Base-by-base conservation (phyloP, 2,113 vertebrate species). In the Crotalus tigris region DNA sequence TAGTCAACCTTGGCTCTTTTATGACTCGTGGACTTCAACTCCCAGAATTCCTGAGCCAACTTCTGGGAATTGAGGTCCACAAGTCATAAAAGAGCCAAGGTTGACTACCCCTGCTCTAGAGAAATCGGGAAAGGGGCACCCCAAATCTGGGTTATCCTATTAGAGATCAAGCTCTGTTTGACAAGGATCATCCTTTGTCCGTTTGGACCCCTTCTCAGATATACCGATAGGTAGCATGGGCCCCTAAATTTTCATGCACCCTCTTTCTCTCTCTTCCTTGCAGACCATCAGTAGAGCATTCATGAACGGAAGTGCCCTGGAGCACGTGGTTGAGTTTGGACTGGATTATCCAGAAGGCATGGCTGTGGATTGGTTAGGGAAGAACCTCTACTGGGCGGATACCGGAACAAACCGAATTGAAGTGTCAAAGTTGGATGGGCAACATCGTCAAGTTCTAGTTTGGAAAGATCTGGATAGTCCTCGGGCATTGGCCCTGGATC, bases 391-490 rank as follows among this genome's bases (percentile, higher is more conserved):
- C 94, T 99, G 99, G 99, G 99, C 99, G 10, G 99, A 99, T 95
- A 99, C 99, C 0, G 99, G 99, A 23, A 99, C 99, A 24, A 99
- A 99, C 94, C 98, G 99, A 44, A 99, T 99, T 0, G 99, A 99
- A 94, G 99, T 99, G 93, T 98, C 99, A 88, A 99, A 99, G 93
- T 97, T 99, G 96, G 99, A 99, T 0, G 99, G 99, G 4, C 98
- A 99, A 93, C 99, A 99, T 97, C 98, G 99, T 12, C 99, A 99
- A 93, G 99, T 99, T 85, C 96, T 99, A 95, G 99, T 99, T 90
- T 99, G 99, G 99, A 99, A 99, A 94, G 99, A 99, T 51, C 97
- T 99, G 3, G 99, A 99, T 97, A 99, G 99, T 92, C 99, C 99
- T 0, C 97, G 99, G 55, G 99, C 99, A 0, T 95, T 99, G 94